Base-by-base conservation (phyloP, 2,888 invertebrate genomes). In the Flabesymbios commensalis region DNA sequence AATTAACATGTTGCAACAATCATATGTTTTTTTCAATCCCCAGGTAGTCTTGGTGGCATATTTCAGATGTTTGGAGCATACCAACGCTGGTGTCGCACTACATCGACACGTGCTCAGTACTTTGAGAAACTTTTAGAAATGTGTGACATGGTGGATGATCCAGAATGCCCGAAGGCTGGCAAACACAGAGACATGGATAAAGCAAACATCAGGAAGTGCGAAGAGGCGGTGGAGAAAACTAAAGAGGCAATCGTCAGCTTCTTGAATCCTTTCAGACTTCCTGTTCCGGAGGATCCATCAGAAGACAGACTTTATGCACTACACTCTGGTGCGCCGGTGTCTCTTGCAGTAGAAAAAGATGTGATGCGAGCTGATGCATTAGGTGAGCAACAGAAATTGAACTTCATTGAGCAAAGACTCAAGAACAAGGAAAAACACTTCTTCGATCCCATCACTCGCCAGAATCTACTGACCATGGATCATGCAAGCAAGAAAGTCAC, bases 261-360 rank as follows among this genome's bases (percentile, higher is more conserved):
- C 55, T 57, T 49, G 14, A 61, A 66, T 47, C 61, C 60, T 3
- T 66, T 66, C 61, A 39, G 49, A 32, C 41, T 55, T n/a, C 36
- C 7, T 2, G 51, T 63, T 33, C 29, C 45, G 32, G 54, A 63
- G 19, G n/a, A n/a, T n/a, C n/a, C n/a, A n/a, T n/a, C n/a, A n/a
- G n/a, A n/a, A n/a, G n/a, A n/a, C n/a, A 45, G 49, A 39, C 55
- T 63, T n/a, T 63, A 53, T 57, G 59, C 59, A n/a, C 22, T 65
- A 33, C 39, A 59, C 24, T 65, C 63, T 28, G 59, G 63, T 36
- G 63, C 59, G 19, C 59, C 63, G 10, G 54, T 42, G 7, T 43
- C 59, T 14, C 24, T 4, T 4, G 51, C 49, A 24, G 60, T 49
- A 14, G 53, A 61, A 26, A 31, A 22, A 4, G 61, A 64, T 47